Conservation (phyloP, 1,140 invertebrate genomes). For the Aporrectodea caliginosa region DNA sequence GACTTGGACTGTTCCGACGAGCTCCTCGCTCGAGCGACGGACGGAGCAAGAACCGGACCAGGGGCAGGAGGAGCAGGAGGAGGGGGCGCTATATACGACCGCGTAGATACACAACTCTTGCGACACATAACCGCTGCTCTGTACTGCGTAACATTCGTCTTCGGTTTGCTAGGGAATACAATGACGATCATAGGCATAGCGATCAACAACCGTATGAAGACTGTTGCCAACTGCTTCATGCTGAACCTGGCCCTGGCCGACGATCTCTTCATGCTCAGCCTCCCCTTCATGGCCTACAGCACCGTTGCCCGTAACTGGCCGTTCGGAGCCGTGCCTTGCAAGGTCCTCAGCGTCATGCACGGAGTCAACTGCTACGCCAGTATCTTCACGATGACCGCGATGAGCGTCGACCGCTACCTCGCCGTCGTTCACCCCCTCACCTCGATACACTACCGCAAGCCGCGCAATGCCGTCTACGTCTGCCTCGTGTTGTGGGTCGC, state of each 20-base stretch:
- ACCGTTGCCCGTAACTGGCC: conserved; percentile 1
- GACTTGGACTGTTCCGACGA: no score
- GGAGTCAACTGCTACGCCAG: conserved; percentile 94
- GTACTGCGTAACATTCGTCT: conserved; percentile 6
- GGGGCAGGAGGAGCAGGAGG: neutral
- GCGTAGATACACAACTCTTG: neutral
- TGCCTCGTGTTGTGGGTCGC: conserved; percentile 55
- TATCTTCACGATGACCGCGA: conserved; percentile 86
- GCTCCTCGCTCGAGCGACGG: no score
- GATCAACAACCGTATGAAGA: conserved; percentile 5
- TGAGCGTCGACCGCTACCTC: conserved; percentile 78
- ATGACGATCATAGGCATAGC: neutral
- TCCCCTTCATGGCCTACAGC: conserved; percentile 14
- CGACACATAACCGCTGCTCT: neutral
- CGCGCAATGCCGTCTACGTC: conserved; percentile 50
- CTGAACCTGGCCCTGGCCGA: conserved; percentile 9
- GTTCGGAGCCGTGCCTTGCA: neutral
- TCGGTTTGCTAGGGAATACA: neutral
- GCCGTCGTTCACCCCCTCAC: conserved; percentile 69
- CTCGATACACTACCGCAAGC: conserved; percentile 65
- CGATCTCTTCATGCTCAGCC: conserved; percentile 10
- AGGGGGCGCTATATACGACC: neutral
- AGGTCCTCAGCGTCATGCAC: conserved; percentile 70
- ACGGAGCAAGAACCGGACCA: neutral
- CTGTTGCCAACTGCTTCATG: conserved; percentile 12